phyloP scores from a whole-genome alignment of 1,140 invertebrate genomes.

The Drosophila nigrodunni region DNA sequence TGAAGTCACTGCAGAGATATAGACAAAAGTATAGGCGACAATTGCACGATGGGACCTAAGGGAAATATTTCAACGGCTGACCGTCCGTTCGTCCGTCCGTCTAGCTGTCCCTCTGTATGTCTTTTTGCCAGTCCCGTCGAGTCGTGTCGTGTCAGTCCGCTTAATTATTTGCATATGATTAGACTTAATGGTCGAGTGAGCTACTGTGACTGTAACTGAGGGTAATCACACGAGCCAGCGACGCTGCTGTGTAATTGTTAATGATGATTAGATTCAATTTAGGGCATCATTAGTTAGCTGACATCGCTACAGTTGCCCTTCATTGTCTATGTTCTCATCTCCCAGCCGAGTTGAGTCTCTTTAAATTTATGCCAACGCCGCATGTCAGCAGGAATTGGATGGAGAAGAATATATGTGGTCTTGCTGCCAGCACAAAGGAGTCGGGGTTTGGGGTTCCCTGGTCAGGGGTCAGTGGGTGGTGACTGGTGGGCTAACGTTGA shows the following conservation, averaged over 20 bases:
- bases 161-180: slow-evolving; percentile 85
- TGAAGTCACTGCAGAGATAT: slow-evolving; percentile 8
- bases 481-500: slow-evolving; percentile 21
- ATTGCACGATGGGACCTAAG: slow-evolving; percentile 70
- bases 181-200: slow-evolving; percentile 76
- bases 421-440: neutral
- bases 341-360: slow-evolving; percentile 30
- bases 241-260: slow-evolving; percentile 80
- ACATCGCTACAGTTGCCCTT: slow-evolving; percentile 55
- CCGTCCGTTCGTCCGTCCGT: slow-evolving; percentile 6
- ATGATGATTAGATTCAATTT: slow-evolving; percentile 85
- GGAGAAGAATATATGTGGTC: neutral
- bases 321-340: slow-evolving; percentile 48
- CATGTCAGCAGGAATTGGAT: slow-evolving; percentile 46
- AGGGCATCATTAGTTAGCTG: slow-evolving; percentile 84
- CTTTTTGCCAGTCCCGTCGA: slow-evolving; percentile 5
- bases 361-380: slow-evolving; percentile 81
- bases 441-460: neutral
- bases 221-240: slow-evolving; percentile 73
- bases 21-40: slow-evolving; percentile 66
- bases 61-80: slow-evolving; percentile 73
- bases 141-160: slow-evolving; percentile 57
- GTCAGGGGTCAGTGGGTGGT: slow-evolving; percentile 6
- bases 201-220: slow-evolving; percentile 48
- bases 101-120: slow-evolving; percentile 8